Evolutionary conservation across 2,113 vertebrate genomes (phyloP).

Genomic region (Eurystomus gularis): DNA sequence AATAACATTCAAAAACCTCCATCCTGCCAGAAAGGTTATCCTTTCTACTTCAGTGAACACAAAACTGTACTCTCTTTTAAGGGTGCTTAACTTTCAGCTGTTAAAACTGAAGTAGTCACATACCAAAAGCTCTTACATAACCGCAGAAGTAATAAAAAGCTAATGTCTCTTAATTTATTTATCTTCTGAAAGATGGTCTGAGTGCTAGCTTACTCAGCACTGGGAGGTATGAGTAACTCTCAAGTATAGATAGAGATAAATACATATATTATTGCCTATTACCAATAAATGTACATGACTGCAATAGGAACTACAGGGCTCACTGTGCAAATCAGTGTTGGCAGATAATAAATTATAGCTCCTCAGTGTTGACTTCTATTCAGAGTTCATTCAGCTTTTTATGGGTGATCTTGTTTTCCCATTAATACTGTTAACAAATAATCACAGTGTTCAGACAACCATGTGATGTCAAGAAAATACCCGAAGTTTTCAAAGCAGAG

Average conservation of each 20-base stretch:
- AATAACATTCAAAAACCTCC: conserved; percentile 52
- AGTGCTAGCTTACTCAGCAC: not conserved
- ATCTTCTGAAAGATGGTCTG: conserved; percentile 18
- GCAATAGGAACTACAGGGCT: not conserved
- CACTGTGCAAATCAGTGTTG: not conserved
- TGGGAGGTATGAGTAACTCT: not conserved
- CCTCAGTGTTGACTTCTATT: not conserved
- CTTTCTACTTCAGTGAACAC: conserved; percentile 43
- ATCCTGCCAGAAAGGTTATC: conserved; percentile 48
- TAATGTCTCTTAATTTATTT: conserved; percentile 48
- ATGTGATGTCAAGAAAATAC: not conserved
- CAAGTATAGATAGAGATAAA: not conserved
- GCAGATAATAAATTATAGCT: not conserved
- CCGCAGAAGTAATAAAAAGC: conserved; percentile 49
- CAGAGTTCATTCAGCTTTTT: not conserved
- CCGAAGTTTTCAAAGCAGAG: not conserved
- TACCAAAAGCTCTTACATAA: conserved; percentile 30
- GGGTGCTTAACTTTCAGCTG: conserved; percentile 47
- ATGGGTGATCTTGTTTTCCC: not conserved
- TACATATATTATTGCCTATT: not conserved
- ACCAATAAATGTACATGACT: not conserved
- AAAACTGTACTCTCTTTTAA: conserved; percentile 24
- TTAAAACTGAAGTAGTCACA: conserved; percentile 34
- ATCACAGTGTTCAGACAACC: not conserved
- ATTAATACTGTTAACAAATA: not conserved